Evolutionary conservation across 2,888 invertebrate species (phyloP), one percentile per base, ranked within the genome.

Genomic region (Anarsia innoxiella): DNA sequence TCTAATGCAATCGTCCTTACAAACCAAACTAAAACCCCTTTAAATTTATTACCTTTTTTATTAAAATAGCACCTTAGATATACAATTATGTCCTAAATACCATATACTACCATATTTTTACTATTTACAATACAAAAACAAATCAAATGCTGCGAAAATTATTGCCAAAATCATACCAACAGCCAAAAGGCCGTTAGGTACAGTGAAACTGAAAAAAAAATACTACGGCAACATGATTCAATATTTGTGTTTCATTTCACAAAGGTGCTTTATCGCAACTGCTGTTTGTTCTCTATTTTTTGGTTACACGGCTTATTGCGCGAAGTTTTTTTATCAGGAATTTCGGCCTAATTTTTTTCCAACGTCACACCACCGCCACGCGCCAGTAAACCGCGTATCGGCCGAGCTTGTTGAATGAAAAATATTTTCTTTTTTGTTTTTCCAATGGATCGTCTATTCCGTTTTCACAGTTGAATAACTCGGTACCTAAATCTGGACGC

Each of bases 211-310:
- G 31, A 19, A 31, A 31, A 32, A 32, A 32, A 31, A 10, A 10
- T 23, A 28, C 12, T n/a, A 19, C 10, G 16, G 26, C 31, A 13
- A 30, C 26, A 16, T 38, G 25, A 36, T 30, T 40, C 31, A 40
- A 40, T 37, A 38, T 38, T 38, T 38, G 26, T 29, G 25, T 33
- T 38, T 30, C 33, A 38, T 38, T 38, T 29, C 23, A 38, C 33
- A 33, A 30, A 28, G 23, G 34, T 34, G 25, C 39, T 39, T 26
- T 34, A 25, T 39, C 33, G 12, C 15, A 12, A 25, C 11, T 15
- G 11, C n/a, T 15, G 16, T 31, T 35, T 34, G 39, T 30, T 11
- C 14, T 34, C 23, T 35, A 16, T 29, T 39, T 39, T 39, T 19
- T n/a, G 34, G 25, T 25, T n/a, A 26, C 30, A 35, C 16, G 31